Conservation (phyloP, 2,888 invertebrate genomes). For the Cerceris ruficornis region DNA sequence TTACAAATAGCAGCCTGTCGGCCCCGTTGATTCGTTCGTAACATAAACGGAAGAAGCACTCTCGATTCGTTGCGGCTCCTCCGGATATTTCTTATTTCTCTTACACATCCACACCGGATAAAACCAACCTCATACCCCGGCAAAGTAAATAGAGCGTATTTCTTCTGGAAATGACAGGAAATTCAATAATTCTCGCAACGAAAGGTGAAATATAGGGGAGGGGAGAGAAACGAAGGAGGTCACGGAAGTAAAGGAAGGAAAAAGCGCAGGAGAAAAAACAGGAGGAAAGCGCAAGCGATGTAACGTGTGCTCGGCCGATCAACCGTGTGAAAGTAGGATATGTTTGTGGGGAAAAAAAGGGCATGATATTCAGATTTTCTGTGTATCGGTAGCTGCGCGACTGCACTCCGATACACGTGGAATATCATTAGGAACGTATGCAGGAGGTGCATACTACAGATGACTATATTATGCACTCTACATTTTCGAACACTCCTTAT, state of each 20-base stretch:
- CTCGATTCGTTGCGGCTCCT: conserved; percentile 55
- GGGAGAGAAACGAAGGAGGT: conserved; percentile 26
- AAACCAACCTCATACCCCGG: conserved; percentile 49
- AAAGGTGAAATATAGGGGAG: conserved; percentile 55
- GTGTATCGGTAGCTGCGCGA: conserved; percentile 18
- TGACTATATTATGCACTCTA: not conserved
- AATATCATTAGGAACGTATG: conserved; percentile 4
- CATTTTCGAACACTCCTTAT: not conserved
- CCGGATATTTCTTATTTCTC: conserved; percentile 66
- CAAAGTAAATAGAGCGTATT: conserved; percentile 78
- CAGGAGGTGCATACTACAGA: conserved; percentile 9
- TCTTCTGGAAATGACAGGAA: conserved; percentile 80
- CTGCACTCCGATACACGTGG: conserved; percentile 7
- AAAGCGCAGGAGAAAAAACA: conserved; percentile 12
- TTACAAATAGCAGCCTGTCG: conserved; percentile 42
- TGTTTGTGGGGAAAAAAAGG: conserved; percentile 20
- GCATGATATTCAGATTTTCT: conserved; percentile 32
- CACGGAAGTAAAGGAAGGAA: conserved; percentile 35
- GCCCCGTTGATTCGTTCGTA: conserved; percentile 44
- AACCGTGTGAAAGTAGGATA: conserved; percentile 28
- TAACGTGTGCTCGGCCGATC: conserved; percentile 33
- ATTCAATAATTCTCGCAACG: conserved; percentile 79
- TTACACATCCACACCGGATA: conserved; percentile 56
- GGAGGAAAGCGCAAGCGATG: conserved; percentile 7
- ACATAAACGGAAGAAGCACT: conserved; percentile 29